These are phyloP conservation scores for Aramus guarauna DNA, from an alignment of 2,113 vertebrate genomes.

Conservation along the genomic window DNA sequence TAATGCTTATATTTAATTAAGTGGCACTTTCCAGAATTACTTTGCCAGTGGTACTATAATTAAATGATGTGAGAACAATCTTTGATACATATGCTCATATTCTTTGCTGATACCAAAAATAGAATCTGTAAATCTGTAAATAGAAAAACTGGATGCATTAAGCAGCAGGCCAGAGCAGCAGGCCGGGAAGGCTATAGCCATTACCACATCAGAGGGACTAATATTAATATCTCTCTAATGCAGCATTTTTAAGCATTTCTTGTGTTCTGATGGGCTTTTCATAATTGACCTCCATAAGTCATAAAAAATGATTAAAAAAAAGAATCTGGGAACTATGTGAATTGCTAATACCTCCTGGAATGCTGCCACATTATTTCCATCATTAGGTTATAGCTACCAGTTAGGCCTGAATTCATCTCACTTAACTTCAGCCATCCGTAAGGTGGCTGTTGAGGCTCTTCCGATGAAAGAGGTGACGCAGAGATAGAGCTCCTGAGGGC, in stretches of 20 bases:
- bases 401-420: conserved; percentile 24
- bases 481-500: background rate
- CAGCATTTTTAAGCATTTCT: conserved; percentile 42
- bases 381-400: conserved; percentile 17
- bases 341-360: conserved; percentile 50
- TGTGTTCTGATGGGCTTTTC: conserved; percentile 45
- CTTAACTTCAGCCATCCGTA: background rate
- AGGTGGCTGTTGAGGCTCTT: background rate
- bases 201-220: background rate
- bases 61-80: background rate
- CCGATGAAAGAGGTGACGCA: background rate
- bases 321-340: conserved; percentile 41
- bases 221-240: conserved; percentile 59
- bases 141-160: conserved; percentile 22
- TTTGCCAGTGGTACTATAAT: background rate
- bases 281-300: conserved; percentile 42
- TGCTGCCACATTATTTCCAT: conserved; percentile 35
- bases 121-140: conserved; percentile 39
- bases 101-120: conserved; percentile 45
- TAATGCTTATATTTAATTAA: conserved; percentile 56
- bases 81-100: conserved; percentile 2
- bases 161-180: conserved; percentile 16
- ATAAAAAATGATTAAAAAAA: conserved; percentile 26
- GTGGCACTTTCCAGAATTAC: conserved; percentile 51
- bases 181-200: background rate